Base-by-base conservation (phyloP, 2,888 invertebrate genomes). In the Thereva unica region DNA sequence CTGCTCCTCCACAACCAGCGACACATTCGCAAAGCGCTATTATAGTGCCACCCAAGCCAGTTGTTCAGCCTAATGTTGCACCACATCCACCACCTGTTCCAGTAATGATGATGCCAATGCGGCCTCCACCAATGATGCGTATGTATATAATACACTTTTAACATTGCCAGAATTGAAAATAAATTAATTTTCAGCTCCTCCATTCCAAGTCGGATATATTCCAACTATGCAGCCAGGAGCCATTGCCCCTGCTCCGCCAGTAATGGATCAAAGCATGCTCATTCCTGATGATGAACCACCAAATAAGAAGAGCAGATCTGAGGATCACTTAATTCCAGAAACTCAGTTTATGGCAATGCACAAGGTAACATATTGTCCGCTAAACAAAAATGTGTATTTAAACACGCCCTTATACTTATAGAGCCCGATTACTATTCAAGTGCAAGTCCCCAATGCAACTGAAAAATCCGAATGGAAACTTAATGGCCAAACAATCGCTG, bases 401-500 rank as follows among this genome's bases (percentile, higher is more conserved):
- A 9, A 49, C 10, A 49, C 10, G 10, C n/a, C 7, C 4, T 35
- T 35, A 3, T 59, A n/a, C 50, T 73, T 78, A 12, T 78, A 90
- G 87, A 87, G 87, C 72, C 89, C 90, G n/a, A 89, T 93, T 9
- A 87, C 87, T 41, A 85, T 96, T 73, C 89, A 89, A 75, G 91
- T 99, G 68, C 85, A 87, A 67, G 86, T 96, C 37, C 98, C 98
- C 7, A 83, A 86, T 73, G 85, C 89, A 77, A 87, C 91, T 0
- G 97, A 97, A 75, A 96, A 97, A 76, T 83, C 92, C 0, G 98
- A 98, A 84, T 97, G 97, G 96, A 92, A 93, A 70, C 84, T 98
- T 69, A 92, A 92, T 79, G 98, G 98, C 0, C 96, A 97, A 80
- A 85, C 89, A 69, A 80, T 98, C 74, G 86, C 87, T 61, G 85